phyloP scores from a whole-genome alignment of 2,113 vertebrate genomes.

The Anhinga rufa region DNA sequence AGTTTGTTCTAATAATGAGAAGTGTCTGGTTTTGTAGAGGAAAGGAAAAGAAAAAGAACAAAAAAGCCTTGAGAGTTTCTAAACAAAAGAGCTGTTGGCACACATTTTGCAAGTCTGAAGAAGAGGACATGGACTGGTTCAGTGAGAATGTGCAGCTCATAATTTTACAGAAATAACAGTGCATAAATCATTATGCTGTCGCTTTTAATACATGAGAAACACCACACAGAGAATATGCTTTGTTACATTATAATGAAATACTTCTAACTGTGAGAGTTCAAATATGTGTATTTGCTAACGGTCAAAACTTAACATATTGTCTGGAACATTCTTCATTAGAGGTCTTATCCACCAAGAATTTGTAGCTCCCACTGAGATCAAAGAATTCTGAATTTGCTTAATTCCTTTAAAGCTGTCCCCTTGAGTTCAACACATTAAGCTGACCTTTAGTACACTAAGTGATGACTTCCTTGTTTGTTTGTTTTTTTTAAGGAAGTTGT shows the following conservation, averaged over 20 bases:
- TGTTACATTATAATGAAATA: not conserved
- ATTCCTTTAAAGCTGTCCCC: not conserved
- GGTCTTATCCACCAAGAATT: not conserved
- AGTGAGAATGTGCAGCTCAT: not conserved
- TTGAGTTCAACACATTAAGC: not conserved
- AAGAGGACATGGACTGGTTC: not conserved
- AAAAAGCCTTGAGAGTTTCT: not conserved
- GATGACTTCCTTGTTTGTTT: not conserved
- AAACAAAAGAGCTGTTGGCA: not conserved
- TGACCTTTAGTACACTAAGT: not conserved
- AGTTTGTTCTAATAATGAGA: not conserved
- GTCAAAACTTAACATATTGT: not conserved
- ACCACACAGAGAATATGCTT: not conserved
- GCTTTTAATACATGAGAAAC: slow-evolving; percentile 6
- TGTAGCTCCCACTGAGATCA: not conserved
- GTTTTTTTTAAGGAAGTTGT: not conserved
- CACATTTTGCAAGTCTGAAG: not conserved
- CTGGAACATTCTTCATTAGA: not conserved
- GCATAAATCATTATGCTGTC: not conserved
- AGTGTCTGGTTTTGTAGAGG: not conserved
- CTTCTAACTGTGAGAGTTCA: slow-evolving; percentile 4
- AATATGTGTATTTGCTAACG: not conserved
- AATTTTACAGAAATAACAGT: slow-evolving; percentile 18
- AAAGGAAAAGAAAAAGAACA: too few relatives aligned
- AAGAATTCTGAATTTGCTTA: not conserved